A percentile compares a stretch with the other conserved stretches of the same genome.
phyloP scores from a whole-genome alignment of 1,140 invertebrate species.

The Telenomus remus region DNA sequence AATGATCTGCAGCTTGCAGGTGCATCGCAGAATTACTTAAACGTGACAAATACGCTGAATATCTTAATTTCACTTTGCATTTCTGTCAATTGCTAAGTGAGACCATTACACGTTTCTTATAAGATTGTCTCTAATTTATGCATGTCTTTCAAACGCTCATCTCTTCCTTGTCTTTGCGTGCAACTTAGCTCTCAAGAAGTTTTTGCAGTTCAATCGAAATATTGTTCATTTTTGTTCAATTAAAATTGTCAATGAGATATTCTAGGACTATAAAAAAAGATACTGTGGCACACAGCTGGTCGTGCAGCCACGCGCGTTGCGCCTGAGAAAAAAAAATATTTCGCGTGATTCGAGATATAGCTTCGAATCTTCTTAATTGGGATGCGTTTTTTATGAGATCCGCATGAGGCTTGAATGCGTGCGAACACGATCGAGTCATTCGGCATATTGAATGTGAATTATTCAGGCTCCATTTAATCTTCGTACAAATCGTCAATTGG shows the following conservation, averaged over 20 bases:
- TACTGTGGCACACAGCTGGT: too few relatives aligned
- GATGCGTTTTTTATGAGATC: slow-evolving; percentile 23
- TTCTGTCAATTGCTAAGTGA: slow-evolving; percentile 18
- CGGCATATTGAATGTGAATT: slow-evolving; percentile 21
- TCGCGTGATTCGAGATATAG: slow-evolving; percentile 58
- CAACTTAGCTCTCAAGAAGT: slow-evolving; percentile 19
- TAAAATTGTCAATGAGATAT: slow-evolving; percentile 22
- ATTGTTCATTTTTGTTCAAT: too few relatives aligned
- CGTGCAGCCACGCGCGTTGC: slow-evolving; percentile 46
- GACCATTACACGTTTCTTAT: slow-evolving; percentile 41
- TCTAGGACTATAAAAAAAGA: slow-evolving; percentile 4
- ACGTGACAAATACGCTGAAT: slow-evolving; percentile 73
- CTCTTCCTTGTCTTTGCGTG: slow-evolving; percentile 13
- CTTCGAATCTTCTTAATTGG: slow-evolving; percentile 64
- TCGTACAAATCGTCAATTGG: slow-evolving; percentile 29
- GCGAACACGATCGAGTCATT: slow-evolving; percentile 35
- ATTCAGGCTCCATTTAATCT: slow-evolving; percentile 23
- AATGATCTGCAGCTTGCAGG: slow-evolving; percentile 59
- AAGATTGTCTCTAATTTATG: slow-evolving; percentile 36
- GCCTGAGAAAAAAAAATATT: slow-evolving; percentile 50
- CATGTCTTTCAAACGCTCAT: not conserved
- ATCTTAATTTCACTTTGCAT: slow-evolving; percentile 60
- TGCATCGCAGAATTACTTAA: slow-evolving; percentile 71
- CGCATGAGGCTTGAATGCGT: slow-evolving; percentile 32
- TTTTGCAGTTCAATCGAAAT: too few relatives aligned